Evolutionary conservation across 2,888 invertebrate genomes (phyloP), one percentile per base, ranked within the genome.

Genomic region (Drosophila monieri): DNA sequence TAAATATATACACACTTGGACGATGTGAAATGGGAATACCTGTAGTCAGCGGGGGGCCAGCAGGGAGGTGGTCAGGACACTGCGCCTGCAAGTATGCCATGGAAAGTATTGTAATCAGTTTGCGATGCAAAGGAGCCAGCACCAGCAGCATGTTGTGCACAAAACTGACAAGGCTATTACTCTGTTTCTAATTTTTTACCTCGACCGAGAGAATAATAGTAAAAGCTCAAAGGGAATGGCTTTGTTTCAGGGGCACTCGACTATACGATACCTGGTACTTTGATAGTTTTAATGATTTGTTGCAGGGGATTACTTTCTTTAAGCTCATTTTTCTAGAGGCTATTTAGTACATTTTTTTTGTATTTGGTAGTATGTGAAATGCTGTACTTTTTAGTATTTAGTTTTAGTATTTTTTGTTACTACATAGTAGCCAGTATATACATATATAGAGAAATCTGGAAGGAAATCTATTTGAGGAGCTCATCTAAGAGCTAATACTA

Each of bases 61-160:
- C 5, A 18, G 4, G 3, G 6, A 8, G 14, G 37, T 6, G 37
- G n/a, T 27, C 27, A 27, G 39, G 39, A 9, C 14, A 9, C 15
- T 41, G 39, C 18, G 39, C 39, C 39, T 3, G 39, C 10, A 41
- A 41, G 39, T 41, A 14, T 21, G 44, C 35, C 58, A 58, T 61
- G 30, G 41, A 58, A 48, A 59, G 59, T 59, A 59, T 59, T 48
- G 59, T 59, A 48, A 59, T 48, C 61, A 48, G 39, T 62, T 48
- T 35, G 49, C 55, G 43, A 55, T 21, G 65, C 53, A 47, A 60
- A 47, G 37, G 15, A 32, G 43, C 9, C 14, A 18, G 15, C 18
- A 46, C 49, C 6, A 14, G 39, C 37, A 61, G 39, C 46, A 52
- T 61, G 37, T 39, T 39, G 39, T 15, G 21, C 0, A n/a, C 32